Conservation (phyloP, 2,797 vertebrate genomes). For the Lacerta agilis region DNA sequence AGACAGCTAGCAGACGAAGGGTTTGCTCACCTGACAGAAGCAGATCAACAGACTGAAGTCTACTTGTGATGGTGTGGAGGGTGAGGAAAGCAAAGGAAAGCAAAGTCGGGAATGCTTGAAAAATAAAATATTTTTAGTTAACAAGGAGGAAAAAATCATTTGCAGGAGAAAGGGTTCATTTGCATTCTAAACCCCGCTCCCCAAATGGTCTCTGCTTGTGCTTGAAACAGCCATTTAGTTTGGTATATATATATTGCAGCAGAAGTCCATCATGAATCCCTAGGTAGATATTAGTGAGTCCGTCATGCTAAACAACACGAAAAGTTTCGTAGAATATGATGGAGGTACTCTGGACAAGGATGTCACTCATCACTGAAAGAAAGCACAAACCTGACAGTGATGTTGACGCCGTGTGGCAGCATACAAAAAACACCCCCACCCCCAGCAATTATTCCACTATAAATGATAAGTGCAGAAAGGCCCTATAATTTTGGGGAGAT, state of each 20-base stretch:
- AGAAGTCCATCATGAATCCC: background rate
- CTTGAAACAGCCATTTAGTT: conserved; percentile 28
- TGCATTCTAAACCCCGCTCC: conserved; percentile 55
- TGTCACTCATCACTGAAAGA: background rate
- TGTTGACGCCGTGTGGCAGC: too few relatives aligned
- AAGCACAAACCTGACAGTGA: background rate
- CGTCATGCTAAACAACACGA: background rate
- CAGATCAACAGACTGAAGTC: conserved; percentile 77
- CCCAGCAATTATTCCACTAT: too few relatives aligned
- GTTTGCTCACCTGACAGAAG: conserved; percentile 79
- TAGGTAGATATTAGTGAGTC: accelerated
- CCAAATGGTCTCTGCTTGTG: conserved; percentile 45
- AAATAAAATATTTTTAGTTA: conserved; percentile 79
- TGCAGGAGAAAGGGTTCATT: conserved; percentile 58
- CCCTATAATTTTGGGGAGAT: too few relatives aligned
- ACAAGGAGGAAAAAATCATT: conserved; percentile 70
- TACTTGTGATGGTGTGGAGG: conserved; percentile 79
- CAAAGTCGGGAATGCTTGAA: conserved; percentile 80
- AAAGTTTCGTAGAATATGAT: background rate
- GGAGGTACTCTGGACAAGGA: background rate
- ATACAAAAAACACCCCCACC: too few relatives aligned
- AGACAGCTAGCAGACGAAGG: conserved; percentile 71
- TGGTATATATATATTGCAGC: background rate
- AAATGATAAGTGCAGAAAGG: too few relatives aligned
- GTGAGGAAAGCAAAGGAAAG: conserved; percentile 80